phyloP scores from a whole-genome alignment of 2,888 invertebrate species.

The Danaus chrysippus region DNA sequence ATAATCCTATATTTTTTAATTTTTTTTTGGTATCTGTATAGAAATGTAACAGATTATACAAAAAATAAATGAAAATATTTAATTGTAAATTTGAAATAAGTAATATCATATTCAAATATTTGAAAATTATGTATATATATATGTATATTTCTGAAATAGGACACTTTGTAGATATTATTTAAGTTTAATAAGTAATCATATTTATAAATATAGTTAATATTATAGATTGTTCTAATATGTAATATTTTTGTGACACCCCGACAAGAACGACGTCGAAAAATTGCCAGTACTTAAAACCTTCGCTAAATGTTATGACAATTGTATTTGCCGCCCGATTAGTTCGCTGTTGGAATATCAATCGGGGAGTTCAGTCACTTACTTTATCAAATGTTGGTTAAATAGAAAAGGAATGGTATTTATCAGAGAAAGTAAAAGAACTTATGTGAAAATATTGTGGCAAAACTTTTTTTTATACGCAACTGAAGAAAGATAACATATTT shows the following conservation, averaged over 20 bases:
- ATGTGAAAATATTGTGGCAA: neutral
- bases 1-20: neutral
- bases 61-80: neutral
- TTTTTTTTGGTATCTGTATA: neutral
- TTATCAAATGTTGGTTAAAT: constrained; percentile 9
- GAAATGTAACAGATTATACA: neutral
- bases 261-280: constrained; percentile 21
- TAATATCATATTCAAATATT: too few relatives aligned
- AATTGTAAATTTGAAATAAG: neutral
- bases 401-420: neutral
- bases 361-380: constrained; percentile 34
- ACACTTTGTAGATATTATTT: too few relatives aligned
- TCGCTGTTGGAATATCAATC: constrained; percentile 61
- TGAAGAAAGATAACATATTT: too few relatives aligned
- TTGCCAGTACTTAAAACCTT: neutral
- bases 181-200: too few relatives aligned
- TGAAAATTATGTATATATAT: too few relatives aligned
- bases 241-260: neutral
- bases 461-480: too few relatives aligned
- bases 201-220: too few relatives aligned
- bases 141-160: too few relatives aligned
- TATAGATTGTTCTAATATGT: neutral
- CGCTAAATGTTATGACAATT: constrained; percentile 69
- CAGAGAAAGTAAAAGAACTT: neutral
- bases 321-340: constrained; percentile 68